A percentile compares a stretch with the other conserved stretches of the same genome.
phyloP scores from a whole-genome alignment of 2,888 invertebrate genomes.

The Campaea margaritaria region DNA sequence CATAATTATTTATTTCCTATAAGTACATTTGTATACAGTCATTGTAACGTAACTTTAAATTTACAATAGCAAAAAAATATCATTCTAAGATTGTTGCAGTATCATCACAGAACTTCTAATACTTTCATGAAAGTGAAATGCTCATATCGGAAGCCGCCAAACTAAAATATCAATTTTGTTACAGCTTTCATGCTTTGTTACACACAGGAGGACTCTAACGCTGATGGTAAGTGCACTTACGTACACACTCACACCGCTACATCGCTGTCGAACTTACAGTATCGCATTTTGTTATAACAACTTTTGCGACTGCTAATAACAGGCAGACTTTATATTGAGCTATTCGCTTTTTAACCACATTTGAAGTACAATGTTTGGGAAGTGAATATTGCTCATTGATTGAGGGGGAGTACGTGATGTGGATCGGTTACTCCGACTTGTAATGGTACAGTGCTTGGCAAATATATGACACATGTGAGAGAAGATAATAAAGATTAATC shows the following conservation, averaged over 20 bases:
- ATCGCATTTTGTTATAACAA: constrained; percentile 62
- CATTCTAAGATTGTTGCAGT: no score
- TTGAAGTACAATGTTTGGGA: constrained; percentile 47
- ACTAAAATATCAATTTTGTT: constrained; percentile 82
- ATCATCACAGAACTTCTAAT: neutral
- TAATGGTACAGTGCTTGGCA: constrained; percentile 9
- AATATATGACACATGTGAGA: constrained; percentile 8
- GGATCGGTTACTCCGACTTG: constrained; percentile 8
- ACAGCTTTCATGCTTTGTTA: constrained; percentile 98
- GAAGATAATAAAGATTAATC: neutral
- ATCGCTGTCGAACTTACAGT: constrained; percentile 73
- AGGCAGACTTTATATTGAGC: constrained; percentile 66
- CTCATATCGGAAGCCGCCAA: constrained; percentile 43
- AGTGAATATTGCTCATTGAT: constrained; percentile 48
- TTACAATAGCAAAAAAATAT: neutral
- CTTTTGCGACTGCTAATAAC: constrained; percentile 78
- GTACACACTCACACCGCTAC: constrained; percentile 56
- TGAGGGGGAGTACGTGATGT: constrained; percentile 34
- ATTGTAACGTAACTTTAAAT: constrained; percentile 7
- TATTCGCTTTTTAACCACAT: constrained; percentile 74
- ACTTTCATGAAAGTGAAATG: constrained; percentile 6
- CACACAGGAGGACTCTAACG: constrained; percentile 95
- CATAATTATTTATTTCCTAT: no score
- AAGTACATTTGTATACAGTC: neutral
- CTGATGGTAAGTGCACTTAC: constrained; percentile 90